These are phyloP conservation scores for Coreius guichenoti DNA, from an alignment of 2,797 vertebrate species.

Conservation along the genomic window DNA sequence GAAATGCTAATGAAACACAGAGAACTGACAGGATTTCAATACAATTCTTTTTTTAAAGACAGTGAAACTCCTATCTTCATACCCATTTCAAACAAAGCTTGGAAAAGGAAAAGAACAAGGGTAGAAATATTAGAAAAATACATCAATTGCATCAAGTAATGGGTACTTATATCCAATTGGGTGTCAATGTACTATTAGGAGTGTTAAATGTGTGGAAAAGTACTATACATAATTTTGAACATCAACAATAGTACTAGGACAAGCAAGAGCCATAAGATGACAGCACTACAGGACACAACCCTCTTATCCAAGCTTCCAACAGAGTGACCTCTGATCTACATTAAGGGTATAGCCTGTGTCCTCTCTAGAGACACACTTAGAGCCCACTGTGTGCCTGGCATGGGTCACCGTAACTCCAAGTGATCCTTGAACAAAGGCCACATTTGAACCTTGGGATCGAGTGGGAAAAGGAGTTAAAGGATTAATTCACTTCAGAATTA, in stretches of 20 bases:
- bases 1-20: conserved; percentile 76
- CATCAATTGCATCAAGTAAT: neutral
- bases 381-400: conserved; percentile 10
- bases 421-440: conserved; percentile 25
- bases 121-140: conserved; percentile 59
- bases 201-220: neutral
- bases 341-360: conserved; percentile 62
- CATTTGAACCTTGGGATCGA: conserved; percentile 28
- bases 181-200: too few species aligned
- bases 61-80: conserved; percentile 66
- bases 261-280: conserved; percentile 59
- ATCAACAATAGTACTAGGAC: conserved; percentile 28
- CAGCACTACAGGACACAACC: conserved; percentile 66
- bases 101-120: conserved; percentile 59
- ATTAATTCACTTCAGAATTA: too few species aligned
- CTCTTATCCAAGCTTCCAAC: conserved; percentile 70
- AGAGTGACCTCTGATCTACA: conserved; percentile 64
- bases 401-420: neutral
- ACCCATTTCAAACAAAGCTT: conserved; percentile 52
- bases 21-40: conserved; percentile 79
- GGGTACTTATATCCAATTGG: neutral
- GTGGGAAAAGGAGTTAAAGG: conserved; percentile 33
- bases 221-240: neutral
- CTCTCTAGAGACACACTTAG: conserved; percentile 17
- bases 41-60: conserved; percentile 67